Conservation (phyloP, 2,113 vertebrate genomes). For the Sturnus vulgaris region DNA sequence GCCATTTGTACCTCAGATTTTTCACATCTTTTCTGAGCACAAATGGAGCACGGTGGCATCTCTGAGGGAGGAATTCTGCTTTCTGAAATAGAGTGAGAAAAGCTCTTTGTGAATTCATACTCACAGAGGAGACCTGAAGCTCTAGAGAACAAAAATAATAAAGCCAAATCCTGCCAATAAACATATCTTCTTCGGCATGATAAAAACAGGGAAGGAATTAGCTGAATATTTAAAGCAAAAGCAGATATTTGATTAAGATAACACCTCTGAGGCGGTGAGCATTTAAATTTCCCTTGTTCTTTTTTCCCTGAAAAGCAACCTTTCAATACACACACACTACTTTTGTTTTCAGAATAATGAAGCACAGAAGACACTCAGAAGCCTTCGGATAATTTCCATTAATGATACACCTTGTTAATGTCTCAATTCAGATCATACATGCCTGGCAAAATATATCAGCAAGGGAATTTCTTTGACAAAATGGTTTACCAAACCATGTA, state of each 20-base stretch:
- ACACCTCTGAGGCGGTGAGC: background rate
- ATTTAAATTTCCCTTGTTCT: background rate
- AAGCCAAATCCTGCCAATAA: background rate
- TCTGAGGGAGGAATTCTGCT: background rate
- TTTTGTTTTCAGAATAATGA: background rate
- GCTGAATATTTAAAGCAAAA: background rate
- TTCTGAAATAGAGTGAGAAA: slow-evolving; percentile 28
- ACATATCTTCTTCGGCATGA: background rate
- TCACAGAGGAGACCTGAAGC: background rate
- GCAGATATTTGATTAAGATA: background rate
- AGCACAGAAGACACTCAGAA: background rate
- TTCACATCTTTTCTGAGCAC: background rate
- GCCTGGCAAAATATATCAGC: background rate
- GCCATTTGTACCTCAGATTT: background rate
- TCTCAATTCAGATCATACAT: background rate
- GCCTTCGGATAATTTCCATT: background rate
- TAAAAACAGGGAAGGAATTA: background rate
- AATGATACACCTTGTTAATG: background rate
- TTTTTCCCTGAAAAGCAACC: background rate
- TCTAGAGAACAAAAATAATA: background rate
- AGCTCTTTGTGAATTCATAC: background rate
- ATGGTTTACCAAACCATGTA: background rate
- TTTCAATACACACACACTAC: background rate
- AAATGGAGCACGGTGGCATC: background rate
- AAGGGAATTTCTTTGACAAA: background rate